A percentile compares a stretch with the other conserved stretches of the same genome.
Conservation (phyloP, 1,140 invertebrate species). For the Psilanteris sp. region DNA sequence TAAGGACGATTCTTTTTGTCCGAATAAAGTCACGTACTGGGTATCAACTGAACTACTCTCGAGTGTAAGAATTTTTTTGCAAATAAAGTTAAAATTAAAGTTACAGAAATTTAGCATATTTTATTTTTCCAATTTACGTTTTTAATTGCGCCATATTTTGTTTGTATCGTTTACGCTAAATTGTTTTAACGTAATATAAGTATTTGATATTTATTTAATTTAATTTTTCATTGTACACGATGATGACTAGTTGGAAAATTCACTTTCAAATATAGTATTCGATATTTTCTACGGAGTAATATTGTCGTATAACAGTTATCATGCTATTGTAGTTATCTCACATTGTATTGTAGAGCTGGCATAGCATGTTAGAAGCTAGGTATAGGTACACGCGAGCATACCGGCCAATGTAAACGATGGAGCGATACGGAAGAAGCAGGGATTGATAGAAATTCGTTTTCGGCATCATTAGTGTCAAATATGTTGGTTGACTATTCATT, state of each 20-base stretch:
- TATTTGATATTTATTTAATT: too few relatives aligned
- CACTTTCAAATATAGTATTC: conserved; percentile 27
- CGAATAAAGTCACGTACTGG: conserved; percentile 56
- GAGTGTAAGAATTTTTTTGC: conserved; percentile 47
- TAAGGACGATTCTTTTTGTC: conserved; percentile 51
- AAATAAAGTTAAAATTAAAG: conserved; percentile 30
- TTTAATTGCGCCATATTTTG: too few relatives aligned
- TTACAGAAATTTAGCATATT: conserved; percentile 29
- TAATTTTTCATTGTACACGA: too few relatives aligned
- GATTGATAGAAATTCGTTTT: conserved; percentile 61
- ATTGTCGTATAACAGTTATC: conserved; percentile 48
- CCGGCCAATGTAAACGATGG: conserved; percentile 61
- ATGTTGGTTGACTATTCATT: too few relatives aligned
- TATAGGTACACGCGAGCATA: conserved; percentile 69
- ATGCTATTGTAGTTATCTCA: conserved; percentile 42
- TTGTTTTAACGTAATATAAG: too few relatives aligned
- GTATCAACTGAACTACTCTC: conserved; percentile 55
- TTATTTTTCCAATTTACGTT: conserved; percentile 23
- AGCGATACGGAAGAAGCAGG: conserved; percentile 63
- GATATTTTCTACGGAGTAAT: conserved; percentile 61
- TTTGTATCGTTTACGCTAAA: too few relatives aligned
- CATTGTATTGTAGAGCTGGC: conserved; percentile 68
- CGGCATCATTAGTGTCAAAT: conserved; percentile 51
- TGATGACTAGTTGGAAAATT: conserved; percentile 31
- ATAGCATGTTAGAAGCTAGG: conserved; percentile 72